phyloP scores from a whole-genome alignment of 2,888 invertebrate genomes.

The Synergus itoensis region DNA sequence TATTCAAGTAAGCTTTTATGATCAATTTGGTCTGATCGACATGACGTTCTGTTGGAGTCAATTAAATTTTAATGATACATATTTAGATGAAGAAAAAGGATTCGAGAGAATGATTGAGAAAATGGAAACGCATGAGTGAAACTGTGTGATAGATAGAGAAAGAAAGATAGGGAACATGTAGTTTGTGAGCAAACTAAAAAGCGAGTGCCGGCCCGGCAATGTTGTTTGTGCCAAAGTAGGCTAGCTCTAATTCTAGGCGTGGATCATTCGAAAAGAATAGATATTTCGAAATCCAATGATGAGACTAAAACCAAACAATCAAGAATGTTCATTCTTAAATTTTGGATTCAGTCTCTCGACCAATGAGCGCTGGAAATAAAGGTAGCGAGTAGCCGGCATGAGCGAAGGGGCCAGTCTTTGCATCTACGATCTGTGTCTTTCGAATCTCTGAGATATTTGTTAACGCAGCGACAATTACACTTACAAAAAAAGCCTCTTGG shows the following conservation, averaged over 20 bases:
- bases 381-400: slow-evolving; percentile 74
- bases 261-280: slow-evolving; percentile 13
- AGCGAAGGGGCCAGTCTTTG: slow-evolving; percentile 78
- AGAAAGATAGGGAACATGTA: slow-evolving; percentile 51
- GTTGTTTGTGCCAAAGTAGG: slow-evolving; percentile 76
- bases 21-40: slow-evolving; percentile 62
- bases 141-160: slow-evolving; percentile 52
- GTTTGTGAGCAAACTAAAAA: slow-evolving; percentile 60
- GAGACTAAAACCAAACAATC: slow-evolving; percentile 1
- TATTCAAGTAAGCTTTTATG: slow-evolving; percentile 44
- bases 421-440: slow-evolving; percentile 75
- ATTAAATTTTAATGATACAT: slow-evolving; percentile 75
- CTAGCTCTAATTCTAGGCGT: slow-evolving; percentile 63
- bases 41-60: slow-evolving; percentile 74
- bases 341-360: slow-evolving; percentile 36
- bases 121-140: slow-evolving; percentile 49
- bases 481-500: slow-evolving; percentile 38
- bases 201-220: slow-evolving; percentile 74
- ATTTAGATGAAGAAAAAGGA: slow-evolving; percentile 53
- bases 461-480: slow-evolving; percentile 57
- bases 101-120: slow-evolving; percentile 47
- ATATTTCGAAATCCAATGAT: slow-evolving; percentile 25
- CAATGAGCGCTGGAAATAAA: slow-evolving; percentile 49
- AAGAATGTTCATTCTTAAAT: slow-evolving; percentile 18
- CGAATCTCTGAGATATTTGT: slow-evolving; percentile 65